Percentiles rank a stretch among this genome's conserved stretches.
Evolutionary conservation across 2,888 invertebrate species (phyloP).

Genomic region (Nemurella pictetii): DNA sequence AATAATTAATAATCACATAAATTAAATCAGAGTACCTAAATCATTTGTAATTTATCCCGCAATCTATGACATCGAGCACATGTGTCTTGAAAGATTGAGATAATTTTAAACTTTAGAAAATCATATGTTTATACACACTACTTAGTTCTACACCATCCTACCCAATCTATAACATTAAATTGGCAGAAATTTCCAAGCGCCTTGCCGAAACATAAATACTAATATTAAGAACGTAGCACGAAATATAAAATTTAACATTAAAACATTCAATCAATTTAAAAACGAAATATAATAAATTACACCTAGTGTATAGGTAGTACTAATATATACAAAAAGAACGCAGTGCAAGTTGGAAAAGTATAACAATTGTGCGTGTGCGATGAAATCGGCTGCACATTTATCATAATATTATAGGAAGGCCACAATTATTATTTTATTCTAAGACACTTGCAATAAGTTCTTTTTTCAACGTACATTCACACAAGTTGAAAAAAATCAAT

Average conservation of each 20-base stretch:
- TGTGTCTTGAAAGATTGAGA: too few species aligned
- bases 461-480: not conserved
- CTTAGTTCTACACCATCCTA: too few species aligned
- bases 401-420: slow-evolving; percentile 22
- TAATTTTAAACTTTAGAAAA: too few species aligned
- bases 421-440: slow-evolving; percentile 20
- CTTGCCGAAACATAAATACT: not conserved
- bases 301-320: not conserved
- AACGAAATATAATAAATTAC: not conserved
- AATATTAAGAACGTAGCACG: not conserved
- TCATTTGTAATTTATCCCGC: not conserved
- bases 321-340: not conserved
- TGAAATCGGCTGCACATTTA: not conserved
- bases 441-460: slow-evolving; percentile 21
- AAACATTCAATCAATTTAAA: not conserved
- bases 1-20: slow-evolving; percentile 8
- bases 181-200: too few species aligned
- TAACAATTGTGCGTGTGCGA: not conserved
- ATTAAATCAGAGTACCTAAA: not conserved
- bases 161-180: too few species aligned
- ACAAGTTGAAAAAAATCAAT: not conserved
- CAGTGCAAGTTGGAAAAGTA: not conserved
- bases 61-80: too few species aligned
- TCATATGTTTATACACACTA: too few species aligned
- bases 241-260: not conserved